Evolutionary conservation across 2,888 invertebrate genomes (phyloP), one percentile per base, ranked within the genome.

Genomic region (Pomacea canaliculata): DNA sequence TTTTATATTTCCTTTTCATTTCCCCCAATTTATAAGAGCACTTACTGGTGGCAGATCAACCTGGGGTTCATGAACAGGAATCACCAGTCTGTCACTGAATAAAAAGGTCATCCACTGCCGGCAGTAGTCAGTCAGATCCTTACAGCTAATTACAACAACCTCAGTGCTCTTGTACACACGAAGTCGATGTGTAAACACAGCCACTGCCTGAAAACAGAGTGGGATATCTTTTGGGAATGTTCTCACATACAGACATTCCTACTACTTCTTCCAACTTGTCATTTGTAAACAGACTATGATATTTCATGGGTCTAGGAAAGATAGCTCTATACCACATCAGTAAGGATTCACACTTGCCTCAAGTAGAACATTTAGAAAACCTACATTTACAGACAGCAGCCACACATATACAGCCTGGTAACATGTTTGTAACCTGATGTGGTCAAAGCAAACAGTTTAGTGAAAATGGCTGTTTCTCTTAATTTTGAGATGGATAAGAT

Each of bases 21-120:
- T 37, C 4, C 16, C 16, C 51, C 51, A 56, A 13, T 56, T 56
- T 13, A 56, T 10, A 16, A 56, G 7, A 56, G 49, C 18, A 83
- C 88, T 85, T 81, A 90, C 89, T 7, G 89, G 86, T n/a, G 89
- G 89, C 23, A 90, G 81, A 60, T 84, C 82, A 51, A 83, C 82
- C 27, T 86, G 85, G 62, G 86, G 85, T 72, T 87, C 86, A 27
- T 85, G 83, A 23, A 80, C 77, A 48, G 80, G 76, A 8, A 63
- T 71, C 23, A 74, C 78, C 48, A 79, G 81, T 62, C 78, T 78
- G 70, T 82, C 70, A 37, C 87, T 85, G 46, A 83, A 79, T 81
- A 85, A 83, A 48, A 83, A 74, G 70, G 87, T 79, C 73, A 89
- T 81, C 75, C 83, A 82, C 27, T 85, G 73, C 84, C 85, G 86